Percentiles rank a stretch among this genome's conserved stretches.
Evolutionary conservation across 2,113 vertebrate genomes (phyloP).

Genomic region (Elachura formosa): DNA sequence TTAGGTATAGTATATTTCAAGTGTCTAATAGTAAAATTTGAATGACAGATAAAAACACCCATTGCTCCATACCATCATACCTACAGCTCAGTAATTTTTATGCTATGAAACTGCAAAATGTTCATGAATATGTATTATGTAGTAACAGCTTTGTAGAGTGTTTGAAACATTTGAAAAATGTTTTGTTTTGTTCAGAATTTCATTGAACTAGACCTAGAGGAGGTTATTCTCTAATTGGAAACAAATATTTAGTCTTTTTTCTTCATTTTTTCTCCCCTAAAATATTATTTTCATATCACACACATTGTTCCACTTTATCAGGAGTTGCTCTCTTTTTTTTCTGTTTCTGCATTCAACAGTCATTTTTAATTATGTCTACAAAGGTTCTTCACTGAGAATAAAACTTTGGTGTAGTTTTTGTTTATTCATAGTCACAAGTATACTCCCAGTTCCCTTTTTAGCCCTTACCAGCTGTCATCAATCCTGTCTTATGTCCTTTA

Average conservation of each 20-base stretch:
- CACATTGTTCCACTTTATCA: not conserved
- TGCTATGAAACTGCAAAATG: not conserved
- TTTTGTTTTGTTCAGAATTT: not conserved
- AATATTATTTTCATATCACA: fast-evolving
- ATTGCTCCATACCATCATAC: not conserved
- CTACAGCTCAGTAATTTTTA: not conserved
- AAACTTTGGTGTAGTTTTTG: not conserved
- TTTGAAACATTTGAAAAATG: not conserved
- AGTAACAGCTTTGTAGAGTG: not conserved
- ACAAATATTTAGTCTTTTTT: not conserved
- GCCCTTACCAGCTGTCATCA: not conserved
- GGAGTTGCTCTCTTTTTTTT: not conserved
- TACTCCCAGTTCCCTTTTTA: not conserved
- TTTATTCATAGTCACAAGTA: not conserved
- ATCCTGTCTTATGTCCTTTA: not conserved
- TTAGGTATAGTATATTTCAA: not conserved
- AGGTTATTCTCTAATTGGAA: not conserved
- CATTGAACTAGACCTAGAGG: not conserved
- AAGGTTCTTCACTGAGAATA: not conserved
- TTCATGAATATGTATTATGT: not conserved
- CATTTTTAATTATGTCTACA: not conserved
- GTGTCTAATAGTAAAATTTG: not conserved
- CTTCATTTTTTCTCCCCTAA: not conserved
- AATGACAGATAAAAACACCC: not conserved
- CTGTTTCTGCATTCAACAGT: not conserved